Conservation (phyloP, 2,113 vertebrate species). For the Morphnarchus princeps region DNA sequence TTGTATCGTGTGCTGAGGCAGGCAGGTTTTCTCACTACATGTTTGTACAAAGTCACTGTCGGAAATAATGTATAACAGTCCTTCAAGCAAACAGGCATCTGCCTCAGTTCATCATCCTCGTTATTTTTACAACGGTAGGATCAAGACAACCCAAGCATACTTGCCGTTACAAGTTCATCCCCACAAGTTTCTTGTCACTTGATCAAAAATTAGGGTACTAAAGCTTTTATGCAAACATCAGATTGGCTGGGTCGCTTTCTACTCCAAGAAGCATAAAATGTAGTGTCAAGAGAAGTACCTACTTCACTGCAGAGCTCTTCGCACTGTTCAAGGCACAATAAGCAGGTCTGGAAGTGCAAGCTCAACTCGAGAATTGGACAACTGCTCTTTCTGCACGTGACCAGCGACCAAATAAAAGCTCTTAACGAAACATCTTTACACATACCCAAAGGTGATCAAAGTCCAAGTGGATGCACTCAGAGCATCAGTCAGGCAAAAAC, state of each 20-base stretch:
- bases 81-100: neutral
- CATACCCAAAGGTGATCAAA: neutral
- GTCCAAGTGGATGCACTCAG: neutral
- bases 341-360: neutral
- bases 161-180: neutral
- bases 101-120: neutral
- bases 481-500: neutral
- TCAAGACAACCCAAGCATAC: neutral
- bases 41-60: neutral
- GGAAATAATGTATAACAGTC: neutral
- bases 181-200: neutral
- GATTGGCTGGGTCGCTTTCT: neutral
- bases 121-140: neutral
- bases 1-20: neutral
- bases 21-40: neutral
- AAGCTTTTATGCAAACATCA: neutral
- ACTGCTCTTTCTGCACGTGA: neutral
- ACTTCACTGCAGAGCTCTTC: neutral
- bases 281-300: neutral
- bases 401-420: neutral
- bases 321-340: neutral
- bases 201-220: neutral
- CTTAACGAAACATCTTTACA: neutral
- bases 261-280: neutral
- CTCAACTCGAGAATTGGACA: rapidly evolving